Evolutionary conservation across 1,140 invertebrate species (phyloP), one percentile per base, ranked within the genome.

Genomic region (Orius insidiosus): DNA sequence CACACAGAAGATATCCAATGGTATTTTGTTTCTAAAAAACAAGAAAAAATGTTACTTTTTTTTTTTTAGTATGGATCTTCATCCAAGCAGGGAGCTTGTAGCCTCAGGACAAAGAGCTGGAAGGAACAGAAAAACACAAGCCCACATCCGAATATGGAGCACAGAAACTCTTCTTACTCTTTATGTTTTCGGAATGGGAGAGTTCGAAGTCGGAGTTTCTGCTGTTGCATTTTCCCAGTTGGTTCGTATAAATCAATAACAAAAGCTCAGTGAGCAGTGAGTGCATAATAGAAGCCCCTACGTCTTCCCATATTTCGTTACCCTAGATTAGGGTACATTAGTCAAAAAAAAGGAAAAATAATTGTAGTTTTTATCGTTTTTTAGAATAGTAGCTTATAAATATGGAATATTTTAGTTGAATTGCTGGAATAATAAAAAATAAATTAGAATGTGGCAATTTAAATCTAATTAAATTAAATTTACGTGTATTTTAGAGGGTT

Each of bases 71-170:
- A 78, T 90, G 72, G 81, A 89, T 55, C 69, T 94, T 10, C 89
- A 94, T 63, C 87, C 89, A 0, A 88, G 86, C 3, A 72, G 85
- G 15, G 80, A 92, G 59, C 71, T 90, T 50, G 82, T 94, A 3
- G 89, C 88, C 2, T 88, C 87, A 0, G 89, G 88, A 3, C 90
- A 96, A 63, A 73, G 72, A 53, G 81, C 79, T 0, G 82, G 82
- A 0, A 68, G 80, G 32, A 80, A 82, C 54, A 68, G 81, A 30
- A 80, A 85, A 53, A 81, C 81, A 18, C 80, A 92, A 66, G 86
- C 89, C 1, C 89, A 94, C 58, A 83, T 96, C 6, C 71, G 89
- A 32, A 86, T 96, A 51, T 96, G 90, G 90, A 87, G 87, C 55
- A 85, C 85, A 0, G 83, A 90, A 57, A 90, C 83, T 13, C 65